phyloP scores from a whole-genome alignment of 2,797 vertebrate species.

The Sandelia bainsii region DNA sequence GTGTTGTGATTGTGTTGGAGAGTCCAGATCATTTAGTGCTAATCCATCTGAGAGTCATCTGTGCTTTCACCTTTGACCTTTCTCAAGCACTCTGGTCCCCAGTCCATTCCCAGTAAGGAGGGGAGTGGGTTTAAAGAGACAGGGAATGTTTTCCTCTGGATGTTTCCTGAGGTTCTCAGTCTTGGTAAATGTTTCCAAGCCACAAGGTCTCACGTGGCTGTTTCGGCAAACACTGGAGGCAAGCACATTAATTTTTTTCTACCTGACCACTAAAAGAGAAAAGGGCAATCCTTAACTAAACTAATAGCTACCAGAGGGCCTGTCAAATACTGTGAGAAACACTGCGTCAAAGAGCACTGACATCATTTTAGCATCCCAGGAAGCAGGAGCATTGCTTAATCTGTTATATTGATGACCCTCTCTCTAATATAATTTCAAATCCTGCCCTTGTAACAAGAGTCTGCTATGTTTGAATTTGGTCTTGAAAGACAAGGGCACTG shows the following conservation, averaged over 20 bases:
- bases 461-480: constrained; percentile 36
- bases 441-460: constrained; percentile 24
- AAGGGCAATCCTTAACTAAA: constrained; percentile 54
- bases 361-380: constrained; percentile 40
- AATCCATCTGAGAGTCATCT: constrained; percentile 83
- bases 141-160: constrained; percentile 64
- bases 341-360: constrained; percentile 41
- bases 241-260: constrained; percentile 73
- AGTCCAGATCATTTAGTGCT: constrained; percentile 77
- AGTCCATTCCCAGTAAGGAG: constrained; percentile 49
- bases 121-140: constrained; percentile 9
- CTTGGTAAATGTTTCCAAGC: constrained; percentile 80
- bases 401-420: constrained; percentile 14
- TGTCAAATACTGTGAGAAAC: constrained; percentile 63
- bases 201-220: constrained; percentile 63
- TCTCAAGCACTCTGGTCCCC: constrained; percentile 78
- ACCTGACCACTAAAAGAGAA: constrained; percentile 68
- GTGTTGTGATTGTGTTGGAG: constrained; percentile 76
- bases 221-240: constrained; percentile 66
- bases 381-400: constrained; percentile 27
- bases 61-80: constrained; percentile 81
- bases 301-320: constrained; percentile 71
- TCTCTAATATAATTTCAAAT: constrained; percentile 31
- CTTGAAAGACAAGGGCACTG: constrained; percentile 42
- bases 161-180: constrained; percentile 76